Evolutionary conservation across 2,888 invertebrate genomes (phyloP).

Genomic region (Tipula vernalis): DNA sequence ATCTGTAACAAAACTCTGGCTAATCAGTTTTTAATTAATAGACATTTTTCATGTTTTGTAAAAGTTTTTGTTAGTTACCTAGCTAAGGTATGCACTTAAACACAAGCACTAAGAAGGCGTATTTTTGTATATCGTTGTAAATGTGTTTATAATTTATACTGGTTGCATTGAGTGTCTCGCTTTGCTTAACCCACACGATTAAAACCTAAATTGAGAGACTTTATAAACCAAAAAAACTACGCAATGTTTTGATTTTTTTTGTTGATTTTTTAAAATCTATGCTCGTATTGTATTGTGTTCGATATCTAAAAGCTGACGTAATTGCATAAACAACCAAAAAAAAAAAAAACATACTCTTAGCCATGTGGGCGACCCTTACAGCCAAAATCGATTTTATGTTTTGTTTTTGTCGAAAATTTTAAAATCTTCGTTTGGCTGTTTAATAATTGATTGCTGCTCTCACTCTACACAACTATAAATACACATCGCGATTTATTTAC

Average conservation of each 20-base stretch:
- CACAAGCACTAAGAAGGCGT: not conserved
- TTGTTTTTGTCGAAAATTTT: not conserved
- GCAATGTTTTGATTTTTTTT: not conserved
- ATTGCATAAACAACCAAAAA: not conserved
- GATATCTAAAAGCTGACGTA: not conserved
- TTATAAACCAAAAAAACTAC: not conserved
- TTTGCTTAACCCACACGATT: not conserved
- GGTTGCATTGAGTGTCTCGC: not conserved
- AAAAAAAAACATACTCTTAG: not conserved
- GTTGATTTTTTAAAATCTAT: not conserved
- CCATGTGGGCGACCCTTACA: not conserved
- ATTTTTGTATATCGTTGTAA: not conserved
- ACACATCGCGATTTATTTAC: not conserved
- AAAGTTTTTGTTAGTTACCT: not conserved
- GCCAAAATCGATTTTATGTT: not conserved
- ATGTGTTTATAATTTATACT: not conserved
- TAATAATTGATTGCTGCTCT: not conserved
- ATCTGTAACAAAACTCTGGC: not conserved
- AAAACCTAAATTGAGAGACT: not conserved
- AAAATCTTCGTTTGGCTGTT: not conserved
- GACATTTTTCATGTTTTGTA: not conserved
- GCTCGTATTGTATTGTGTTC: not conserved
- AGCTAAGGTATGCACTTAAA: not conserved
- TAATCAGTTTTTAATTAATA: not conserved
- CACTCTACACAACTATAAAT: not conserved